phyloP scores from a whole-genome alignment of 2,888 invertebrate genomes.

The Macropis europaea region DNA sequence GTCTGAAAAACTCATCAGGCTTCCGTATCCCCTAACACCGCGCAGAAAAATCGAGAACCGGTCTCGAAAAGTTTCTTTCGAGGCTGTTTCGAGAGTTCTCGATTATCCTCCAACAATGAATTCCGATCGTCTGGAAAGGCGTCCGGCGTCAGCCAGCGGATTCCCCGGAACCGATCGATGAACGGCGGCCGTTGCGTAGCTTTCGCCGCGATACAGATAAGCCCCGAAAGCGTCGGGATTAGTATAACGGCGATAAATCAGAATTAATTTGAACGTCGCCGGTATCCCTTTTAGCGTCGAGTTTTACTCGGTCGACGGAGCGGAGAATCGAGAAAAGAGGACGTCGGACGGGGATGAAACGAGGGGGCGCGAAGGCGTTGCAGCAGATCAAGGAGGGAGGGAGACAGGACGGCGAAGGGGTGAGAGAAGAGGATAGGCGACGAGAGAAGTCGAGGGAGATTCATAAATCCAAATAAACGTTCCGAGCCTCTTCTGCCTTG shows the following conservation, averaged over 20 bases:
- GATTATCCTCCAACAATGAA: too few species aligned
- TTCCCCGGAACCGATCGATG: slow-evolving; percentile 23
- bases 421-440: neutral
- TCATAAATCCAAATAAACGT: slow-evolving; percentile 75
- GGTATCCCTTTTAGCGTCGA: slow-evolving; percentile 64
- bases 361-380: neutral
- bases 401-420: neutral
- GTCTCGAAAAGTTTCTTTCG: too few species aligned
- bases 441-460: slow-evolving; percentile 49
- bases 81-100: too few species aligned
- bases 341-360: slow-evolving; percentile 23
- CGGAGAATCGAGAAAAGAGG: slow-evolving; percentile 34
- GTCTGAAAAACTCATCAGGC: too few species aligned
- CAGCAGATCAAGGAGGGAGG: neutral
- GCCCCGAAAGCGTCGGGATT: slow-evolving; percentile 48
- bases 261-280: slow-evolving; percentile 70
- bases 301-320: slow-evolving; percentile 59
- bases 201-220: slow-evolving; percentile 26
- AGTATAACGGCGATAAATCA: slow-evolving; percentile 68
- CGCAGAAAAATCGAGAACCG: too few species aligned
- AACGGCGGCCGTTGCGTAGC: slow-evolving; percentile 10
- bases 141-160: neutral
- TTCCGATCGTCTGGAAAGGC: neutral
- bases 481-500: slow-evolving; percentile 46
- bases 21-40: too few species aligned